A percentile compares a stretch with the other conserved stretches of the same genome.
phyloP scores from a whole-genome alignment of 2,113 vertebrate genomes.

The Phrynosoma platyrhinos region DNA sequence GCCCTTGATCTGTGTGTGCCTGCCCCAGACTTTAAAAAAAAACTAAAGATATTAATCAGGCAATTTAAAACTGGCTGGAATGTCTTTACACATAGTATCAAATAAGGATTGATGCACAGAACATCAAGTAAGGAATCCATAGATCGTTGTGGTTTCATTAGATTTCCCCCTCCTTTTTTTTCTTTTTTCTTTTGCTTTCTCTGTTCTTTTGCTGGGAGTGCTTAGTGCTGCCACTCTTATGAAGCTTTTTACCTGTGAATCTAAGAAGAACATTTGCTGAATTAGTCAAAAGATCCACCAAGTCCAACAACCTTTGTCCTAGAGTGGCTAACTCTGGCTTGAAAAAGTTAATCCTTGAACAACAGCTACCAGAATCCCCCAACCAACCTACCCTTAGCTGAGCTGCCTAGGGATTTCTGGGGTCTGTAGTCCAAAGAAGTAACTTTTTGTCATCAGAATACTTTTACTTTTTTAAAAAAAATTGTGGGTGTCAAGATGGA shows the following conservation, averaged over 20 bases:
- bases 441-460: too few species aligned
- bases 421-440: not conserved
- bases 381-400: too few species aligned
- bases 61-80: not conserved
- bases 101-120: not conserved
- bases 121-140: too few species aligned
- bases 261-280: not conserved
- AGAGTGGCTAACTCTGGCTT: not conserved
- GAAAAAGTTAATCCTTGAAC: not conserved
- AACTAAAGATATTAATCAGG: not conserved
- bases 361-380: too few species aligned
- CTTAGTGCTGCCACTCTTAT: not conserved
- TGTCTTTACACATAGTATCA: not conserved
- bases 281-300: not conserved
- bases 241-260: not conserved
- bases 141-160: not conserved
- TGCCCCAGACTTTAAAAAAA: not conserved
- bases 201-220: not conserved
- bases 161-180: not conserved
- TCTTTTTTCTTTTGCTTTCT: too few species aligned
- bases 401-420: not conserved
- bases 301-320: not conserved
- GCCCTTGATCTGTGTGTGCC: not conserved
- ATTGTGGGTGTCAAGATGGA: too few species aligned
- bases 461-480: too few species aligned